Base-by-base conservation (phyloP, 2,113 vertebrate genomes). In the Laticauda colubrina region DNA sequence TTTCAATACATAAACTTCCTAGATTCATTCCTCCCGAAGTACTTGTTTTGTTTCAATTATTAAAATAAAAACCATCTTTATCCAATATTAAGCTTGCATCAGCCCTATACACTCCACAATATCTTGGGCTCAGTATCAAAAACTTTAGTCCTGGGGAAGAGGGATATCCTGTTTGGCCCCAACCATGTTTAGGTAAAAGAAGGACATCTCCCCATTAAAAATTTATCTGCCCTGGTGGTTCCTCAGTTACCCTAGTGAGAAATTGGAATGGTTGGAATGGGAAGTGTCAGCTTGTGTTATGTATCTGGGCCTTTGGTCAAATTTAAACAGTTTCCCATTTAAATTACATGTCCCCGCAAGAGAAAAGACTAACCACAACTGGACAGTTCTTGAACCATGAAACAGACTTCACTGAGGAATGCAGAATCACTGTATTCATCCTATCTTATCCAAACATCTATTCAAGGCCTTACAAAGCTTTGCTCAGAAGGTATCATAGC, bases 401-500 rank as follows among this genome's bases (percentile, higher is more conserved):
- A 81, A 81, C 7, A 81, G 75, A 43, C 75, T 43, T 21, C 75
- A 43, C 7, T 81, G 34, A 39, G 3, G 75, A 81, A 81, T 81
- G 75, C 34, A 10, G 64, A 85, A 9, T 24, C 39, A 59, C 21
- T 43, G 54, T 23, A 43, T 56, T 39, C 56, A 53, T 24, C 23
- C 9, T 29, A 34, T 90, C 92, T 57, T 54, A 81, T n/a, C 51
- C 21, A 89, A 9, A 20, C 3, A 92, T 2, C 54, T 55, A 90
- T 34, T 26, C 75, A 93, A 11, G 88, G 54, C 14, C 55, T 53
- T 59, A 3, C 48, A 61, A 61, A 87, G 51, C 51, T 90, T 81
- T 29, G 53, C 57, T 39, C 43, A 43, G 54, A 81, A 53, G 85
- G 91, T 94, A 91, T 93, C 93, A 89, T 94, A 93, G 93, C 87